phyloP scores from a whole-genome alignment of 2,113 vertebrate species.

The Gavialis gangeticus region DNA sequence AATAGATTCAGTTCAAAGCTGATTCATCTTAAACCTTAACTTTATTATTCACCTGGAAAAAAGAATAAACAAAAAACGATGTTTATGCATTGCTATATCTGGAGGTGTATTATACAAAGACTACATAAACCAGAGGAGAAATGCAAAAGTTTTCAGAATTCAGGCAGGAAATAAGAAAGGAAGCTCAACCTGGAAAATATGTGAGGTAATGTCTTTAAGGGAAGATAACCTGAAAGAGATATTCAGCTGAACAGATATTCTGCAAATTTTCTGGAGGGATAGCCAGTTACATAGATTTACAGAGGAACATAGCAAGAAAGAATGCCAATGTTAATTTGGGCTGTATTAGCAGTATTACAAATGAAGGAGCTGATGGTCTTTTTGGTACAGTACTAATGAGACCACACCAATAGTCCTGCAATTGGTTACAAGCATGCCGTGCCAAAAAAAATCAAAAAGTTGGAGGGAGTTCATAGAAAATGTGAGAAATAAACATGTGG shows the following conservation, averaged over 20 bases:
- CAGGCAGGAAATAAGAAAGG: background rate
- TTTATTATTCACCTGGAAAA: background rate
- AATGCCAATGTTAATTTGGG: background rate
- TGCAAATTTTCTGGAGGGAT: background rate
- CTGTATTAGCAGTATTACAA: background rate
- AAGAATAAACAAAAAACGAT: background rate
- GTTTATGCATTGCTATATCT: background rate
- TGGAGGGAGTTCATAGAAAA: conserved; percentile 25
- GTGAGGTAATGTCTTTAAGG: background rate
- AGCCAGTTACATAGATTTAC: background rate
- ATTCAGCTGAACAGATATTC: background rate
- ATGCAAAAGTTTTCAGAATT: background rate
- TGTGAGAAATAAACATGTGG: background rate
- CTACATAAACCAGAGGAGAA: background rate
- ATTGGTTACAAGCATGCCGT: background rate
- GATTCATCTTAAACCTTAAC: background rate
- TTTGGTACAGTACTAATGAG: background rate
- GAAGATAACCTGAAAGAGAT: background rate
- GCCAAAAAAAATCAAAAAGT: background rate
- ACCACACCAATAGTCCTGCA: background rate
- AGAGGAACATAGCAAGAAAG: background rate
- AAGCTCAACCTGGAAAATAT: background rate
- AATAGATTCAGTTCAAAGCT: background rate
- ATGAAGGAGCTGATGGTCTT: background rate
- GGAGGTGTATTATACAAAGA: background rate